A percentile compares a stretch with the other conserved stretches of the same genome.
These are phyloP conservation scores for Craterocephalus amniculus DNA, from an alignment of 2,797 vertebrate species.

Conservation along the genomic window DNA sequence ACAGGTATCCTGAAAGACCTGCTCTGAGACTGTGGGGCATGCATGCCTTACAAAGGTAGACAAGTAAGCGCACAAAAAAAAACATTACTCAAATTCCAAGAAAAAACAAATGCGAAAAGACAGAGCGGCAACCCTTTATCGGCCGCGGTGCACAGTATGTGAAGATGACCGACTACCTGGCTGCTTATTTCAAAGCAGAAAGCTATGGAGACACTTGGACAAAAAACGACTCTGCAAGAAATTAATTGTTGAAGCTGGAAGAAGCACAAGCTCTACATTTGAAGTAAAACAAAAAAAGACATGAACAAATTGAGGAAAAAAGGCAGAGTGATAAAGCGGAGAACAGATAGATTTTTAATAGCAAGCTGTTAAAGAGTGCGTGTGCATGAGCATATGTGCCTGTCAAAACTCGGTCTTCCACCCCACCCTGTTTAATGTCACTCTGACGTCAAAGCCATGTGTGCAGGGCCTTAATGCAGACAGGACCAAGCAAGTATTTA, in stretches of 20 bases:
- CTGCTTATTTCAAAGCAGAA: constrained; percentile 12
- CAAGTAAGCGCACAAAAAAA: background rate
- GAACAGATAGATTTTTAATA: constrained; percentile 38
- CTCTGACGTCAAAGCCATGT: constrained; percentile 83
- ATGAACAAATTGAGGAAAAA: background rate
- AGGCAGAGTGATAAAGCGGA: constrained; percentile 19
- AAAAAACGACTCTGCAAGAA: constrained; percentile 26
- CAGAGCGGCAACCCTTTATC: constrained; percentile 4
- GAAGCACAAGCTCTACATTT: background rate
- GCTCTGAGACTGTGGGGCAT: constrained; percentile 47
- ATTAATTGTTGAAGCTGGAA: background rate
- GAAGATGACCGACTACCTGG: constrained; percentile 30
- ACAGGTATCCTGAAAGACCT: constrained; percentile 55
- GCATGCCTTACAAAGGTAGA: background rate
- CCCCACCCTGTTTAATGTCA: constrained; percentile 83
- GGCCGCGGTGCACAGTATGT: background rate
- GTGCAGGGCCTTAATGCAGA: constrained; percentile 78
- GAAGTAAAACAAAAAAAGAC: background rate
- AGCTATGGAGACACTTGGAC: background rate
- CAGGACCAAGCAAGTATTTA: constrained; percentile 81
- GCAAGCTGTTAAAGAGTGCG: constrained; percentile 26
- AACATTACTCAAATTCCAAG: too few species aligned
- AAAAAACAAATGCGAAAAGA: background rate
- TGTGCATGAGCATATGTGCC: constrained; percentile 27
- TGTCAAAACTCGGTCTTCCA: constrained; percentile 63